Conservation (phyloP, 2,797 vertebrate species). For the Anguilla megastoma region DNA sequence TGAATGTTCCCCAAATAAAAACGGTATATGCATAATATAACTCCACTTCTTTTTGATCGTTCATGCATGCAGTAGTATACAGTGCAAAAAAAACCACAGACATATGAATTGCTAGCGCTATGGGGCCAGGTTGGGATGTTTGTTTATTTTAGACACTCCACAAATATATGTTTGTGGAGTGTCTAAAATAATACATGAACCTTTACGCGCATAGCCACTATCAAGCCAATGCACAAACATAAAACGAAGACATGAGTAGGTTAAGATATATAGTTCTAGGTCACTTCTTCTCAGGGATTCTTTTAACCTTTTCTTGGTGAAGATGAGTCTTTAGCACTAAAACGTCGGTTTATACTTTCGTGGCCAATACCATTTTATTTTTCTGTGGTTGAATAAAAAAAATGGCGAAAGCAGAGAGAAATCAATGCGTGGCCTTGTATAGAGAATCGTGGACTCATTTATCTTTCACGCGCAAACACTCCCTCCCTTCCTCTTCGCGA, state of each 20-base stretch:
- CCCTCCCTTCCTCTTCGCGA: neutral
- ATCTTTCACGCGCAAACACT: neutral
- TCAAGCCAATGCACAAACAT: neutral
- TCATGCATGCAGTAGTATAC: no score
- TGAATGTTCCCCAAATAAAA: no score
- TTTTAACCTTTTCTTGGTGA: neutral
- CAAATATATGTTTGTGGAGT: neutral
- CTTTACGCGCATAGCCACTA: neutral
- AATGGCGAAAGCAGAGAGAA: constrained; percentile 1
- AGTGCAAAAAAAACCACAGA: neutral
- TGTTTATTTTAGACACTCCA: no score
- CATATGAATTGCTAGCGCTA: neutral
- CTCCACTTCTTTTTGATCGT: no score
- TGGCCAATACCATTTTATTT: neutral
- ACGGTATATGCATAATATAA: no score
- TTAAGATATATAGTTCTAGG: neutral
- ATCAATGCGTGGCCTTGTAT: neutral
- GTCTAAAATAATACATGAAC: neutral
- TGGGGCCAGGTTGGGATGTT: neutral
- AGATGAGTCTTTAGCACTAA: constrained; percentile 30
- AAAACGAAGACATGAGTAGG: neutral
- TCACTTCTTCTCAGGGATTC: neutral
- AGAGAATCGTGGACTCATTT: constrained; percentile 27
- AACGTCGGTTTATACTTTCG: neutral
- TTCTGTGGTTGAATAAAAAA: constrained; percentile 19